phyloP scores from a whole-genome alignment of 2,113 vertebrate genomes.

The Saguinus imperator region DNA sequence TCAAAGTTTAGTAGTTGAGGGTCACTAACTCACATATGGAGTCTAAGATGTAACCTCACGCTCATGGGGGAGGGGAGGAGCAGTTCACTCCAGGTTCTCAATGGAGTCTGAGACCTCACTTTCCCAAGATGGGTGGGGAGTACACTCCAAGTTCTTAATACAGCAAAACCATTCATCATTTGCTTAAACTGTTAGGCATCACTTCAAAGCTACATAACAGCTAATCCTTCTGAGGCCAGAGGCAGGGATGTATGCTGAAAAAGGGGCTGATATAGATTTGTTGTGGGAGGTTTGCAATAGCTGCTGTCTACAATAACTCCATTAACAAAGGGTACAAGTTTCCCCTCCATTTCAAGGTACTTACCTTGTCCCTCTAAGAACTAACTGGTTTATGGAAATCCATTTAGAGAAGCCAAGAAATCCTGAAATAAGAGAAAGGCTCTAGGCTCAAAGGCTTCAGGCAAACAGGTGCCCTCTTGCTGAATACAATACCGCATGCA shows the following conservation, averaged over 20 bases:
- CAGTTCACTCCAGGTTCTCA: not conserved
- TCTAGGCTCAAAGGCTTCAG: not conserved
- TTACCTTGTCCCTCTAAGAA: not conserved
- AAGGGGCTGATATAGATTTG: not conserved
- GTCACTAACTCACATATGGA: not conserved
- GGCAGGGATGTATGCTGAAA: not conserved
- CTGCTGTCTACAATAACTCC: not conserved
- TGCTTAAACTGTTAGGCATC: not conserved
- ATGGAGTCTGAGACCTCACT: not conserved
- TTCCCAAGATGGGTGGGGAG: not conserved
- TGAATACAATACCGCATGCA: not conserved
- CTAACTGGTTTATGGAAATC: not conserved
- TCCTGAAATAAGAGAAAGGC: not conserved
- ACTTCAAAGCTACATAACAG: not conserved
- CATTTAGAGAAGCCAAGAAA: not conserved
- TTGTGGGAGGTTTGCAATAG: too few species aligned
- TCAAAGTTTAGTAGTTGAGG: not conserved
- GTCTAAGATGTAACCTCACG: not conserved
- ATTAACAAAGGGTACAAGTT: not conserved
- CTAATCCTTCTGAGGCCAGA: not conserved
- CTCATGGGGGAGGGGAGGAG: not conserved
- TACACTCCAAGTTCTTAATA: not conserved
- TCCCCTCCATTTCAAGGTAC: not conserved
- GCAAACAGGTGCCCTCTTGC: not conserved
- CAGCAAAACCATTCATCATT: too few species aligned